A percentile compares a stretch with the other conserved stretches of the same genome.
Evolutionary conservation across 1,140 invertebrate species (phyloP).

Genomic region (Holcopasites calliopsidis): DNA sequence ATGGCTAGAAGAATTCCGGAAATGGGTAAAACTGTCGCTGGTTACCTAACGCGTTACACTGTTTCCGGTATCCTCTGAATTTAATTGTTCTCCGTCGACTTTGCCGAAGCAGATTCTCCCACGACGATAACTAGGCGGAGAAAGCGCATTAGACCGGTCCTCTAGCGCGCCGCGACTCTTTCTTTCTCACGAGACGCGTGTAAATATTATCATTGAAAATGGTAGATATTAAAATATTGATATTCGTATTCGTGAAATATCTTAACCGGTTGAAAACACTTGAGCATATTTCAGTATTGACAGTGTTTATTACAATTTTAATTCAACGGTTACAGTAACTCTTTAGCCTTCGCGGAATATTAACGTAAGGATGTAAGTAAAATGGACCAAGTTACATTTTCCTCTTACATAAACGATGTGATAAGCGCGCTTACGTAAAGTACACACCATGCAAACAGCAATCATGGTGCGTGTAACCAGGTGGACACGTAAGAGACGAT

Average conservation of each 20-base stretch:
- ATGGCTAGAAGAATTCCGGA: not conserved
- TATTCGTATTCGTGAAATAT: too few species aligned
- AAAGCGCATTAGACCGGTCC: constrained; percentile 37
- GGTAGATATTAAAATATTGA: too few species aligned
- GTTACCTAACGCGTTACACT: constrained; percentile 9
- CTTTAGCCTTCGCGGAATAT: too few species aligned
- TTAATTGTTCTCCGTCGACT: constrained; percentile 43
- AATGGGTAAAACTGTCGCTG: not conserved
- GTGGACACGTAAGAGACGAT: not conserved
- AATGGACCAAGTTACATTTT: constrained; percentile 1
- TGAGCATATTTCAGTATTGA: too few species aligned
- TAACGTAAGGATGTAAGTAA: not conserved
- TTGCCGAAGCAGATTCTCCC: constrained; percentile 42
- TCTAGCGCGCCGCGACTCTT: not conserved
- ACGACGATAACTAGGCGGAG: constrained; percentile 45
- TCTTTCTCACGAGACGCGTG: not conserved
- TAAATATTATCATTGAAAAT: too few species aligned
- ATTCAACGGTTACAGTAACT: not conserved
- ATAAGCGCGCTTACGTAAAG: not conserved
- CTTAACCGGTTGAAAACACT: too few species aligned
- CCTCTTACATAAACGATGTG: not conserved
- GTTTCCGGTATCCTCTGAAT: constrained; percentile 34
- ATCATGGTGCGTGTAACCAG: not conserved
- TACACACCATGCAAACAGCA: not conserved
- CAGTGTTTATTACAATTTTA: too few species aligned